Conservation (phyloP, 2,797 vertebrate genomes). For the Lindbergichthys nudifrons region DNA sequence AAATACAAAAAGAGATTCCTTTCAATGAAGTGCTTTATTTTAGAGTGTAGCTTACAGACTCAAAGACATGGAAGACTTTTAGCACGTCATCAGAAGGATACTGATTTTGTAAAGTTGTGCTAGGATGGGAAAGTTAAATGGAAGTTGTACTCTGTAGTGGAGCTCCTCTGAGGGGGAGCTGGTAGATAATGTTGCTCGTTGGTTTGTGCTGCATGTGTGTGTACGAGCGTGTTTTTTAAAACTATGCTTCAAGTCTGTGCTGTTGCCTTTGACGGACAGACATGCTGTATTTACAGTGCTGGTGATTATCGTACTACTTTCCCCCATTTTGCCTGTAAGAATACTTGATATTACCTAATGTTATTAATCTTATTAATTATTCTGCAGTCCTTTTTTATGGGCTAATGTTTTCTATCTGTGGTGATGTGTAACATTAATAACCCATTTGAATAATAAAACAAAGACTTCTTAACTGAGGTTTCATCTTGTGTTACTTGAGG, state of each 20-base stretch:
- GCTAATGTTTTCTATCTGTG: slow-evolving; percentile 80
- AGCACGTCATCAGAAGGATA: slow-evolving; percentile 26
- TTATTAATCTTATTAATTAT: slow-evolving; percentile 69
- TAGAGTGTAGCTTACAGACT: slow-evolving; percentile 13
- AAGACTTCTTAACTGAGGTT: slow-evolving; percentile 59
- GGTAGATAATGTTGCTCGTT: slow-evolving; percentile 76
- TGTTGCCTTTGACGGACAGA: slow-evolving; percentile 56
- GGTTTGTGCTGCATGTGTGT: slow-evolving; percentile 85
- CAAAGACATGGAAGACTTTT: slow-evolving; percentile 10
- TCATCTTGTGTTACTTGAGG: slow-evolving; percentile 45
- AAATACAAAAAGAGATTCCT: slow-evolving; percentile 11
- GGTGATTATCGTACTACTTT: slow-evolving; percentile 63
- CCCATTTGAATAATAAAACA: slow-evolving; percentile 76
- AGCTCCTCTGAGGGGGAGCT: slow-evolving; percentile 64
- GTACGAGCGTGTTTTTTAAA: slow-evolving; percentile 63
- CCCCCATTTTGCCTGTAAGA: slow-evolving; percentile 72
- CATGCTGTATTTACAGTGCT: slow-evolving; percentile 67
- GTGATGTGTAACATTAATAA: slow-evolving; percentile 78
- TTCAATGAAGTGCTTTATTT: slow-evolving; percentile 55
- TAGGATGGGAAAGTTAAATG: slow-evolving; percentile 44
- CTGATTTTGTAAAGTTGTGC: slow-evolving; percentile 58
- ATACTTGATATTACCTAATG: slow-evolving; percentile 69
- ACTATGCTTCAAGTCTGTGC: slow-evolving; percentile 55
- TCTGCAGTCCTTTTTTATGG: slow-evolving; percentile 72
- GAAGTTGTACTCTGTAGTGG: slow-evolving; percentile 71